Conservation (phyloP, 2,888 invertebrate species). For the Drosophila lacicola region DNA sequence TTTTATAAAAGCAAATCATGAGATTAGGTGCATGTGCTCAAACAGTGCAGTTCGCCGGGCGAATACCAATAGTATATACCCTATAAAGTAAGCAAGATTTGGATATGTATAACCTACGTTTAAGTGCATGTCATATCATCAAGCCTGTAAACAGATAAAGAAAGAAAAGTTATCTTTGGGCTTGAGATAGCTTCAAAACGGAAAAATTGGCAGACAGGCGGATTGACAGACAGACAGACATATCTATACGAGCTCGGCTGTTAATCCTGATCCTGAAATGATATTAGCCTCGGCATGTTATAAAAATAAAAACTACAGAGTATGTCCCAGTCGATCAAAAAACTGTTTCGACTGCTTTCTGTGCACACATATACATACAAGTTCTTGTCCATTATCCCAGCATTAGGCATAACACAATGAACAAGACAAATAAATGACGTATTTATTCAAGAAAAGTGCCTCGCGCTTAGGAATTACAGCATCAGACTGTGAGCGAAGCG, state of each 20-base stretch:
- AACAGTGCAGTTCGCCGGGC: background rate
- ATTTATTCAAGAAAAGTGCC: slow-evolving; percentile 47
- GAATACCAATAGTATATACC: background rate
- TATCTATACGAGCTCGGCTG: background rate
- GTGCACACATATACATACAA: too few relatives aligned
- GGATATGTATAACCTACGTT: background rate
- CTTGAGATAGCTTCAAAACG: too few relatives aligned
- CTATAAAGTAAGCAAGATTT: background rate
- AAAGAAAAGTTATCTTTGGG: too few relatives aligned
- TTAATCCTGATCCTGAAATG: too few relatives aligned
- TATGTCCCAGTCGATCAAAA: background rate
- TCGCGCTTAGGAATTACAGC: slow-evolving; percentile 36
- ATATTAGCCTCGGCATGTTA: too few relatives aligned
- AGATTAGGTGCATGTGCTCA: slow-evolving; percentile 4
- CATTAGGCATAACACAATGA: slow-evolving; percentile 40
- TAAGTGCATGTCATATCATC: too few relatives aligned
- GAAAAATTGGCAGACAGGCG: background rate
- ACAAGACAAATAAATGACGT: slow-evolving; percentile 39
- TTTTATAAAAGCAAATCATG: background rate
- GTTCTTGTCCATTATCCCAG: slow-evolving; percentile 37
- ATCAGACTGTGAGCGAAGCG: slow-evolving; percentile 17
- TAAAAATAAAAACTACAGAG: background rate
- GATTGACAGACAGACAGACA: background rate
- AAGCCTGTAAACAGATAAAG: too few relatives aligned
- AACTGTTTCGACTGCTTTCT: background rate